A percentile compares a stretch with the other conserved stretches of the same genome.
These are phyloP conservation scores for Ambastaia sidthimunki DNA, from an alignment of 2,797 vertebrate genomes.

Conservation along the genomic window DNA sequence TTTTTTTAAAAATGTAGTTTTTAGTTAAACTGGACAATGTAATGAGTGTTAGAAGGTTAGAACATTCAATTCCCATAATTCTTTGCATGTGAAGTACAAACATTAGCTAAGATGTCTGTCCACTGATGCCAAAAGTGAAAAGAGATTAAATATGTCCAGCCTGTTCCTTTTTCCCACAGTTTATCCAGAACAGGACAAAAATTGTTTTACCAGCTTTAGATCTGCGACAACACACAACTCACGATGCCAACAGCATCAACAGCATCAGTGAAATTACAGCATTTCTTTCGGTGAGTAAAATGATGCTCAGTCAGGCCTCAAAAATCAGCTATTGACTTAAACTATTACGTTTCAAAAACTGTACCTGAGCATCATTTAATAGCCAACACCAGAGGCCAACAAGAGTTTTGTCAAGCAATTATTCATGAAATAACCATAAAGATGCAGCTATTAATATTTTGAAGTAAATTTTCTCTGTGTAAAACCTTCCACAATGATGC, in stretches of 20 bases:
- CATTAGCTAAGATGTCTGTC: conserved; percentile 6
- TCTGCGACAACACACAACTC: not conserved
- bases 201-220: not conserved
- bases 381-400: not conserved
- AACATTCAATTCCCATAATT: not conserved
- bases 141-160: not conserved
- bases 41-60: no score
- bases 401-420: not conserved
- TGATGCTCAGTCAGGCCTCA: not conserved
- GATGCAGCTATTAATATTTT: no score
- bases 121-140: not conserved
- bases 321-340: not conserved
- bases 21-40: no score
- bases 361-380: not conserved
- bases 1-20: no score
- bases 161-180: not conserved
- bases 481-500: no score
- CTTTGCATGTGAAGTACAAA: conserved; percentile 7
- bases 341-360: not conserved
- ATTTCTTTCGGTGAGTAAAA: not conserved
- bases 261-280: not conserved
- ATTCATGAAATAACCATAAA: no score
- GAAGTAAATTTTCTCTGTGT: no score
- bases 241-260: not conserved
- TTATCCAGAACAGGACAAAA: not conserved